Conservation (phyloP, 2,797 vertebrate species). For the Microctenopoma stevenorrisi region DNA sequence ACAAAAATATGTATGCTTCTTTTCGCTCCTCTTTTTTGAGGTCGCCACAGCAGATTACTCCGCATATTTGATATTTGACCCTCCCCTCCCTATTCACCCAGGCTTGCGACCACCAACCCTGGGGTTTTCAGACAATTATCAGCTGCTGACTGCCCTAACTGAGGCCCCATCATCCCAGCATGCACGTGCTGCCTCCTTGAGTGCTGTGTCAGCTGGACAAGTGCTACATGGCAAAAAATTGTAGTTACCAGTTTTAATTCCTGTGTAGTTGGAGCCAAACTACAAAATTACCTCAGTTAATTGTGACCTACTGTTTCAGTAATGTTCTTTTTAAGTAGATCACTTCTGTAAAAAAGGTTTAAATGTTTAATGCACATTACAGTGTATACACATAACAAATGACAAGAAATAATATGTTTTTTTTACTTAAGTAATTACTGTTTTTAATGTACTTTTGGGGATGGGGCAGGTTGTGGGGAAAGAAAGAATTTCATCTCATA, state of each 20-base stretch:
- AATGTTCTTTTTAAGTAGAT: background rate
- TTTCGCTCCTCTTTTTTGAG: too few species aligned
- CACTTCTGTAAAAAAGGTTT: slow-evolving; percentile 12
- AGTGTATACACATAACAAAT: slow-evolving; percentile 10
- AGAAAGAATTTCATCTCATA: slow-evolving; percentile 33
- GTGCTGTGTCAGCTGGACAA: background rate
- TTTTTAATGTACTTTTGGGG: slow-evolving; percentile 14
- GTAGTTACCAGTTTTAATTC: background rate
- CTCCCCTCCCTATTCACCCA: too few species aligned
- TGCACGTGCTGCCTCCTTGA: slow-evolving; percentile 13
- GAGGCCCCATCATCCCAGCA: too few species aligned
- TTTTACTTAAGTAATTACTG: slow-evolving; percentile 14
- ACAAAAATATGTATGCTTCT: slow-evolving; percentile 17
- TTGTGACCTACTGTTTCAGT: background rate
- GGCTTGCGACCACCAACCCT: too few species aligned
- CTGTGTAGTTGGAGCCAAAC: slow-evolving; percentile 1
- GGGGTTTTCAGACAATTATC: too few species aligned
- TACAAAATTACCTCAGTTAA: background rate
- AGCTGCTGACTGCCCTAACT: too few species aligned
- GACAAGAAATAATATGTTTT: slow-evolving; percentile 5
- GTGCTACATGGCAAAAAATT: slow-evolving; percentile 3
- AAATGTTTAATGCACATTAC: background rate
- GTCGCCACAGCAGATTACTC: too few species aligned
- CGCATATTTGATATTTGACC: too few species aligned
- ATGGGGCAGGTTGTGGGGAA: background rate